Evolutionary conservation across 2,797 vertebrate genomes (phyloP).

Genomic region (Paratrypauchen microcephalus): DNA sequence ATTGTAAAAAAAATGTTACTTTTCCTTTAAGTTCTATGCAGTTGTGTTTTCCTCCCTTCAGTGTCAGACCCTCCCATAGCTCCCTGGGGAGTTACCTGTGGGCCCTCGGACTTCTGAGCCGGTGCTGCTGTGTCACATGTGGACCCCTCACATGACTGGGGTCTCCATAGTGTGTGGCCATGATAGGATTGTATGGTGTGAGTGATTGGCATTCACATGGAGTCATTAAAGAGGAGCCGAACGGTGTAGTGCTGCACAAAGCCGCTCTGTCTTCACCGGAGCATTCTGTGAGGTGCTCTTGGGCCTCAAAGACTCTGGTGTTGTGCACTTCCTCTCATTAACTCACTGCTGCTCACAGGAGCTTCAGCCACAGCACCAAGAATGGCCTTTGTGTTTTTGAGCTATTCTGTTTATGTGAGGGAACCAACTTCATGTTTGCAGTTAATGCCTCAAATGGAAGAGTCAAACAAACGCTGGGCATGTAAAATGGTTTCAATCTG

Average conservation of each 20-base stretch:
- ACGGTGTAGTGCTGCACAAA: constrained; percentile 73
- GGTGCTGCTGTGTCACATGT: constrained; percentile 34
- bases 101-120: neutral
- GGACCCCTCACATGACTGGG: constrained; percentile 35
- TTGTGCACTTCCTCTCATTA: constrained; percentile 75
- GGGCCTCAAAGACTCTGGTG: constrained; percentile 68
- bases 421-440: constrained; percentile 27
- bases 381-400: constrained; percentile 42
- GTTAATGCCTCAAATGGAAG: constrained; percentile 21
- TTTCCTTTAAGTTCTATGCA: no score
- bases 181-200: constrained; percentile 59
- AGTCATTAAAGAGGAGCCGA: constrained; percentile 77
- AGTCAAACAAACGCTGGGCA: constrained; percentile 17
- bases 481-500: neutral
- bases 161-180: constrained; percentile 34
- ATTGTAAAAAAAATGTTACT: no score
- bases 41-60: neutral
- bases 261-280: constrained; percentile 65
- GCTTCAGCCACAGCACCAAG: constrained; percentile 40
- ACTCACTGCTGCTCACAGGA: constrained; percentile 54
- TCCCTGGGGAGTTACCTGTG: constrained; percentile 16
- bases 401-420: constrained; percentile 37
- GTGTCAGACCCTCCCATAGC: neutral
- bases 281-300: constrained; percentile 68
- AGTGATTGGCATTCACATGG: constrained; percentile 72